Percentiles rank a stretch among this genome's conserved stretches.
phyloP scores from a whole-genome alignment of 2,797 vertebrate genomes.

The Pteronotus mesoamericanus region DNA sequence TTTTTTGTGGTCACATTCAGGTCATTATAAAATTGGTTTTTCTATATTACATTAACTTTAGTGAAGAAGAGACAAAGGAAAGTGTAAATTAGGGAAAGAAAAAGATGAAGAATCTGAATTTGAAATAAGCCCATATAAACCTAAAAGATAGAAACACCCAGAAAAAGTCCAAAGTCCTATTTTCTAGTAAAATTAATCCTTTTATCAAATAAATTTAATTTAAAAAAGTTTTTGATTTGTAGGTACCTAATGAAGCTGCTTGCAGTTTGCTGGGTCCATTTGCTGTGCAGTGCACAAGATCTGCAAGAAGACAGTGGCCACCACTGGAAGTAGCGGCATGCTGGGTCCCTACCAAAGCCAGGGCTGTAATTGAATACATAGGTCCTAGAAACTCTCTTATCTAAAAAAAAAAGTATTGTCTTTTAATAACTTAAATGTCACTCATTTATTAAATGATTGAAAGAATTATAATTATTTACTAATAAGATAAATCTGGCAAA shows the following conservation, averaged over 20 bases:
- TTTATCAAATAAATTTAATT: not conserved
- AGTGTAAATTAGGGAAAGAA: not conserved
- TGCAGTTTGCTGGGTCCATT: not conserved
- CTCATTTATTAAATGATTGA: not conserved
- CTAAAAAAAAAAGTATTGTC: not conserved
- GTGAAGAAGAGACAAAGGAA: constrained; percentile 17
- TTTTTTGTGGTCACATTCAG: not conserved
- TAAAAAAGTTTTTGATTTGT: not conserved
- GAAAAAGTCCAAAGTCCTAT: not conserved
- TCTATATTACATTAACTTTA: not conserved
- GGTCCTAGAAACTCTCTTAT: not conserved
- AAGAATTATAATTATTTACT: not conserved
- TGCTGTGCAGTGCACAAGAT: not conserved
- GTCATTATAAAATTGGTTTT: constrained; percentile 22
- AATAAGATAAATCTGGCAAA: not conserved
- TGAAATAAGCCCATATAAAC: not conserved
- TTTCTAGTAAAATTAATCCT: not conserved
- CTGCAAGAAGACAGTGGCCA: not conserved
- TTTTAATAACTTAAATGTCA: constrained; percentile 1
- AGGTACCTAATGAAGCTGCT: not conserved
- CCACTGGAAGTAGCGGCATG: not conserved
- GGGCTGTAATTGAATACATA: not conserved
- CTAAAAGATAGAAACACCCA: not conserved
- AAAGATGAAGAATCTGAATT: constrained; percentile 15
- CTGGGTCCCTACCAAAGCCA: not conserved